A percentile compares a stretch with the other conserved stretches of the same genome.
Conservation (phyloP, 2,888 invertebrate species). For the Megalurothrips usitatus region DNA sequence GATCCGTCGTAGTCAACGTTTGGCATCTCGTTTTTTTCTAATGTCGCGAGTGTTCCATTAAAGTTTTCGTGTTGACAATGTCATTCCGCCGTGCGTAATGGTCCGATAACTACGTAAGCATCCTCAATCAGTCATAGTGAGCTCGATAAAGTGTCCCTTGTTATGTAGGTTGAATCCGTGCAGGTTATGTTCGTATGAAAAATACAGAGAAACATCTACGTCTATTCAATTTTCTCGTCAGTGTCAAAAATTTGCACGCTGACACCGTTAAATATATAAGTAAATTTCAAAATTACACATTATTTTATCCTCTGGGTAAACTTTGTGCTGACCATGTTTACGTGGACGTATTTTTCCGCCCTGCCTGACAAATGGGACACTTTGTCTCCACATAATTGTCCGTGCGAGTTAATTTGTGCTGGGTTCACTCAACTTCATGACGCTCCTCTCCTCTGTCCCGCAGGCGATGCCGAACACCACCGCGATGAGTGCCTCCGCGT, state of each 20-base stretch:
- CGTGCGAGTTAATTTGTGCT: too few relatives aligned
- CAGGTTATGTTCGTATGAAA: neutral
- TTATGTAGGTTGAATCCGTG: neutral
- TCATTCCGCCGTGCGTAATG: neutral
- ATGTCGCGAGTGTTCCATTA: neutral
- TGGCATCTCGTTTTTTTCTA: neutral
- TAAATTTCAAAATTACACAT: neutral
- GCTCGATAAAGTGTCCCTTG: neutral
- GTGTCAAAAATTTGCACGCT: neutral
- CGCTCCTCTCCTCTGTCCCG: neutral
- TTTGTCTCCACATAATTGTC: neutral
- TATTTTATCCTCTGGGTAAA: neutral
- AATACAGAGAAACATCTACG: neutral
- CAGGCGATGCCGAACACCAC: slow-evolving; percentile 16
- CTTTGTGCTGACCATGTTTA: neutral
- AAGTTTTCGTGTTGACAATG: neutral
- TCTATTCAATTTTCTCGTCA: neutral
- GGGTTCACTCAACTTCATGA: too few relatives aligned
- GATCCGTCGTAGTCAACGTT: neutral
- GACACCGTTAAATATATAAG: neutral
- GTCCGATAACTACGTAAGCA: neutral
- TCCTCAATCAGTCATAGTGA: neutral
- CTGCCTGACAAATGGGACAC: neutral
- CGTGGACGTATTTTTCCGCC: neutral
- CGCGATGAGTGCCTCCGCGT: neutral